These are phyloP conservation scores for Mimas tiliae DNA, from an alignment of 2,888 invertebrate genomes.

Conservation along the genomic window DNA sequence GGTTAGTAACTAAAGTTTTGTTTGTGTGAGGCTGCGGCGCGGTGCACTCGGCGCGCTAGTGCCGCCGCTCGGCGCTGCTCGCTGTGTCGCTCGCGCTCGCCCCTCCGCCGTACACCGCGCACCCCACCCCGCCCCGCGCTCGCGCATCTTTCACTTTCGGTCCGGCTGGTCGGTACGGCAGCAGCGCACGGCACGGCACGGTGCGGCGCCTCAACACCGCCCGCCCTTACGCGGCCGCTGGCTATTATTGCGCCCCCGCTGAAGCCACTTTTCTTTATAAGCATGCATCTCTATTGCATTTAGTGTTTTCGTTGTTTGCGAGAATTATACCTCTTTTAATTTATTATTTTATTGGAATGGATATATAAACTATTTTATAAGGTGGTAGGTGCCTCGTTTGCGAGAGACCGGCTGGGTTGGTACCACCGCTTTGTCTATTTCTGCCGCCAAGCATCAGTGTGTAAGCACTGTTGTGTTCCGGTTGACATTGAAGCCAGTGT, in stretches of 20 bases:
- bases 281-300: conserved; percentile 1
- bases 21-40: conserved; percentile 84
- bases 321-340: neutral
- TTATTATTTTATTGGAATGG: neutral
- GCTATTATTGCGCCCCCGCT: conserved; percentile 48
- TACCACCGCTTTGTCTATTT: too few species aligned
- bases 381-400: too few species aligned
- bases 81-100: conserved; percentile 45
- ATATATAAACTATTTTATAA: neutral
- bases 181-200: conserved; percentile 38
- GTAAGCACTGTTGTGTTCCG: too few species aligned
- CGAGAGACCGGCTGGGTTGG: too few species aligned
- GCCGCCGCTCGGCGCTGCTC: conserved; percentile 57
- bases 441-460: too few species aligned
- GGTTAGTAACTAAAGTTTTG: conserved; percentile 85
- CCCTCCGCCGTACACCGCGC: conserved; percentile 47
- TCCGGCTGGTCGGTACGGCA: conserved; percentile 42
- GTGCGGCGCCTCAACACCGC: conserved; percentile 45
- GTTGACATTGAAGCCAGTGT: too few species aligned
- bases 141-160: conserved; percentile 78
- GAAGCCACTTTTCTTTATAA: conserved; percentile 19
- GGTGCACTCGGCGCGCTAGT: conserved; percentile 69
- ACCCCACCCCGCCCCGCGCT: conserved; percentile 55
- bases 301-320: too few species aligned
- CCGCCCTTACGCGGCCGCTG: conserved; percentile 46